A percentile compares a stretch with the other conserved stretches of the same genome.
Evolutionary conservation across 2,888 invertebrate species (phyloP).

Genomic region (Leptinotarsa rubiginosa): DNA sequence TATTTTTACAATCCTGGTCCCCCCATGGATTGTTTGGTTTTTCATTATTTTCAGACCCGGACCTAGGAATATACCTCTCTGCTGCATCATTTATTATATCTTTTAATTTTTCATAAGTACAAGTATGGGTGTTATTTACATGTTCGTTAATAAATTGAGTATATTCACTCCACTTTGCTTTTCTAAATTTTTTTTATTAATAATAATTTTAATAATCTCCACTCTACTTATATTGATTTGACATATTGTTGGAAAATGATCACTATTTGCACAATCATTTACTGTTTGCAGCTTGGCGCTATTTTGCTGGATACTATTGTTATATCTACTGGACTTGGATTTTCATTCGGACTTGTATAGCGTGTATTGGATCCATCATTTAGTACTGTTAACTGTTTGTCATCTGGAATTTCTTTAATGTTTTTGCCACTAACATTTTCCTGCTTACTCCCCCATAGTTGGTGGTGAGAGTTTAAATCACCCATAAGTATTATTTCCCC

Average conservation of each 20-base stretch:
- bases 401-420: neutral
- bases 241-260: neutral
- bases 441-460: conserved; percentile 9
- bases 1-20: neutral
- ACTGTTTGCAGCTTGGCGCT: neutral
- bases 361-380: conserved; percentile 26
- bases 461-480: conserved; percentile 5
- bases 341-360: neutral
- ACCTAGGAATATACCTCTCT: neutral
- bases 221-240: neutral
- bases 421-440: neutral
- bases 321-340: conserved; percentile 7
- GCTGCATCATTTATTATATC: neutral
- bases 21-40: neutral
- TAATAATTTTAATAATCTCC: neutral
- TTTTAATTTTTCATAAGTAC: neutral
- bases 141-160: neutral
- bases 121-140: neutral
- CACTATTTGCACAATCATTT: neutral
- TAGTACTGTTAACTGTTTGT: neutral
- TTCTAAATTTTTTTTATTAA: neutral
- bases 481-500: conserved; percentile 18
- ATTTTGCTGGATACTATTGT: neutral
- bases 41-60: neutral
- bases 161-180: neutral